Conservation (phyloP, 2,797 vertebrate species). For the Paguma larvata region DNA sequence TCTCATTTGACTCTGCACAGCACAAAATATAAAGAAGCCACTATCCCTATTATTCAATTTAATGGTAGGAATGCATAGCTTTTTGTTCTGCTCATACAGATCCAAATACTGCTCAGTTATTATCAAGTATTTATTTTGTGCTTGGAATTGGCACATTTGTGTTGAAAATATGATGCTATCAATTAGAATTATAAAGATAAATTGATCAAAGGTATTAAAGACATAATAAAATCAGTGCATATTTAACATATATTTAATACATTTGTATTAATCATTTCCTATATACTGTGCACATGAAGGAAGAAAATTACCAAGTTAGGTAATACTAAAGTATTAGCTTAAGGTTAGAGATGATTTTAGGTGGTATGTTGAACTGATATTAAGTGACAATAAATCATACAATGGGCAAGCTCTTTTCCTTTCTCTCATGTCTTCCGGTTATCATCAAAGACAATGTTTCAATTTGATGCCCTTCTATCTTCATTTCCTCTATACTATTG, state of each 20-base stretch:
- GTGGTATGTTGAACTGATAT: neutral
- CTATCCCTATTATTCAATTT: neutral
- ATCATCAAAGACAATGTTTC: neutral
- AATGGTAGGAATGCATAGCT: neutral
- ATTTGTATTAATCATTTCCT: neutral
- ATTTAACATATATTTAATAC: neutral
- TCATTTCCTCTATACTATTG: neutral
- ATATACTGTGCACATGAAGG: neutral
- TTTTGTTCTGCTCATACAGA: neutral
- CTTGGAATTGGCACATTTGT: neutral
- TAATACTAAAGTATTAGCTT: neutral
- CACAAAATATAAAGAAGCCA: neutral
- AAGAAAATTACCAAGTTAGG: conserved; percentile 34
- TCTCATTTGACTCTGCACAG: neutral
- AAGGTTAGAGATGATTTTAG: neutral
- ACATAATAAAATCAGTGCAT: neutral
- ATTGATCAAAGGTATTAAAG: neutral
- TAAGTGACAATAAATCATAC: neutral
- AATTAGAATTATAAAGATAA: neutral
- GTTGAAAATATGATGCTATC: neutral
- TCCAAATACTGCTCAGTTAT: neutral
- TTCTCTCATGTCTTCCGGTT: neutral
- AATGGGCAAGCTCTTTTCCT: neutral
- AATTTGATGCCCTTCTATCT: neutral
- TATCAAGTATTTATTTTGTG: neutral